Percentiles rank a stretch among this genome's conserved stretches.
These are phyloP conservation scores for Oryzias javanicus DNA, from an alignment of 2,113 vertebrate genomes.

Conservation along the genomic window DNA sequence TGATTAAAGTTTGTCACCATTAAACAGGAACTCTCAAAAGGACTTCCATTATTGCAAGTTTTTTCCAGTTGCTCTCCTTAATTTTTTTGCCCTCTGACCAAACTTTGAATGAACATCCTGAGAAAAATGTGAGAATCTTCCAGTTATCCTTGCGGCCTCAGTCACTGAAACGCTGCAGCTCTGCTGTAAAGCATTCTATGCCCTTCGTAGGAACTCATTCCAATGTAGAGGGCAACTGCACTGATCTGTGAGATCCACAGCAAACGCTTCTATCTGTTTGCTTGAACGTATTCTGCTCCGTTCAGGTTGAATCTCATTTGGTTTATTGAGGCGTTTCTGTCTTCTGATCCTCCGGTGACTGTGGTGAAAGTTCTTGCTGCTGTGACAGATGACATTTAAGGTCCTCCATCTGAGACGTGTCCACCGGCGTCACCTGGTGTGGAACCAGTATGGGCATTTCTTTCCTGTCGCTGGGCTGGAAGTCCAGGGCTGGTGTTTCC, in stretches of 20 bases:
- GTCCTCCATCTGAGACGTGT: constrained; percentile 30
- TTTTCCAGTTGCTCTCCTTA: not conserved
- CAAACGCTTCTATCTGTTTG: not conserved
- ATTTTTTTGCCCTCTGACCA: not conserved
- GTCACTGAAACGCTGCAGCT: constrained; percentile 3
- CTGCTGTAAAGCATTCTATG: not conserved
- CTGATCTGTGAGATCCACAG: constrained; percentile 3
- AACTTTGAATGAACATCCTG: constrained; percentile 19
- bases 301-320: constrained; percentile 39
- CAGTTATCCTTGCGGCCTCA: constrained; percentile 2
- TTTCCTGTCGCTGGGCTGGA: constrained; percentile 72
- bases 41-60: constrained; percentile 40
- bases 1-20: constrained; percentile 44
- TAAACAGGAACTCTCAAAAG: constrained; percentile 25
- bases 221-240: constrained; percentile 30
- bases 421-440: constrained; percentile 18
- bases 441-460: constrained; percentile 55
- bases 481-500: constrained; percentile 56
- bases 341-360: constrained; percentile 34
- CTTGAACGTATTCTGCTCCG: constrained; percentile 61
- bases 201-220: constrained; percentile 28
- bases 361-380: constrained; percentile 7
- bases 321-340: constrained; percentile 13
- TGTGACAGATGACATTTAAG: constrained; percentile 9
- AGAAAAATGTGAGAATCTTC: constrained; percentile 28